These are phyloP conservation scores for Lycaena phlaeas DNA, from an alignment of 2,888 invertebrate species.

Conservation along the genomic window DNA sequence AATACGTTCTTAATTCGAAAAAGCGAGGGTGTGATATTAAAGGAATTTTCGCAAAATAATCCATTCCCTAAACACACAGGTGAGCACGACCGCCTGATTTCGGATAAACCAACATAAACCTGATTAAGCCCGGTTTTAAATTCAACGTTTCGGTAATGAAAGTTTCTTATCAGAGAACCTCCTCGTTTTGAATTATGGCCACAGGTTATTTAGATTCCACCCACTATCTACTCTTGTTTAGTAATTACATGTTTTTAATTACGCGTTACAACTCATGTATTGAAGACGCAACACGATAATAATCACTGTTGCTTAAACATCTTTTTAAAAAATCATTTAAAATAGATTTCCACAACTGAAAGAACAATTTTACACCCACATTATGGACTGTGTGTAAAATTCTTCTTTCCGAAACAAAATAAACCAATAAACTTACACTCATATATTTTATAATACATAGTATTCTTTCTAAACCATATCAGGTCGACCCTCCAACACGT, in stretches of 20 bases:
- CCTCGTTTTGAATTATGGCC: conserved; percentile 61
- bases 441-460: no score
- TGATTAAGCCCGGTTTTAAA: conserved; percentile 69
- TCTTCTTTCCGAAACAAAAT: no score
- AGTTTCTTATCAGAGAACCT: conserved; percentile 66
- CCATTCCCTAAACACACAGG: conserved; percentile 63
- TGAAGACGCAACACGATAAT: no score
- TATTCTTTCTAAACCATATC: no score
- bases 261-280: conserved; percentile 8
- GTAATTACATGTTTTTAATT: conserved; percentile 25
- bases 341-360: no score
- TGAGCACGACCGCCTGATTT: conserved; percentile 39
- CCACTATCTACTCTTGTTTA: conserved; percentile 16
- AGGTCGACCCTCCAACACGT: no score
- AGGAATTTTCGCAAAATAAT: conserved; percentile 59
- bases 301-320: no score
- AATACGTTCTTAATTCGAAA: conserved; percentile 23
- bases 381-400: no score
- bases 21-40: conserved; percentile 53
- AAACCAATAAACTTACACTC: no score
- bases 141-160: conserved; percentile 67
- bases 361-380: no score
- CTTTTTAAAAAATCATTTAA: no score
- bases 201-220: conserved; percentile 41
- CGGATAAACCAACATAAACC: conserved; percentile 45